Evolutionary conservation across 2,888 invertebrate genomes (phyloP), one percentile per base, ranked within the genome.

Genomic region (Melipona bicolor): DNA sequence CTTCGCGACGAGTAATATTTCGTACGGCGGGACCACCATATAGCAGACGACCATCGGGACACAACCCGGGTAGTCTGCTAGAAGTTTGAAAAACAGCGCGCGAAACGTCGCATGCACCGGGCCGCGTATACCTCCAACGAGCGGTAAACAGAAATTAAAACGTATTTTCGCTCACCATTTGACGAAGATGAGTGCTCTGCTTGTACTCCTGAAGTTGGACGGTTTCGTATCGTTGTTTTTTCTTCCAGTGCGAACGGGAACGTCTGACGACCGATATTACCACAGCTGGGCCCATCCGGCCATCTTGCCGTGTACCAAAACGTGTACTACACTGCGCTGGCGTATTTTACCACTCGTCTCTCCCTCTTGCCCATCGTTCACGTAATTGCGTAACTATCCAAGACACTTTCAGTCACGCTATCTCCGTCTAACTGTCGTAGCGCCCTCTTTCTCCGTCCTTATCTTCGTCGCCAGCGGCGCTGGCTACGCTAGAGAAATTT

Each of bases 241-340:
- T 89, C 65, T 81, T 89, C 72, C 43, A 81, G 72, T 85, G 86
- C 32, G 91, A 89, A 75, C 81, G 89, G 78, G 92, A 89, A 86
- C 90, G 88, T 88, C 89, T 90, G 73, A 92, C 91, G 75, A 85
- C 90, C 82, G 92, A 91, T 91, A 89, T 92, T 89, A 92, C 88
- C 89, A 91, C 92, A 92, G 92, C 88, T 93, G 93, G 92, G 89
- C 89, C 90, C 91, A 91, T 92, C 86, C 92, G 86, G 92, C 92
- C 92, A 92, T 92, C 88, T 92, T 92, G 91, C 81, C 75, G 80
- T 88, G 70, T 85, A 86, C 72, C 90, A 79, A 88, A 87, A 83
- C 83, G 90, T 86, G 84, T 81, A 88, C 83, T 88, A 88, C 82
- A 77, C 81, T 82, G 87, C 82, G 88, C 86, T 83, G 77, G 83